A percentile compares a stretch with the other conserved stretches of the same genome.
phyloP scores from a whole-genome alignment of 2,888 invertebrate genomes.

The Zaprionus bogoriensis region DNA sequence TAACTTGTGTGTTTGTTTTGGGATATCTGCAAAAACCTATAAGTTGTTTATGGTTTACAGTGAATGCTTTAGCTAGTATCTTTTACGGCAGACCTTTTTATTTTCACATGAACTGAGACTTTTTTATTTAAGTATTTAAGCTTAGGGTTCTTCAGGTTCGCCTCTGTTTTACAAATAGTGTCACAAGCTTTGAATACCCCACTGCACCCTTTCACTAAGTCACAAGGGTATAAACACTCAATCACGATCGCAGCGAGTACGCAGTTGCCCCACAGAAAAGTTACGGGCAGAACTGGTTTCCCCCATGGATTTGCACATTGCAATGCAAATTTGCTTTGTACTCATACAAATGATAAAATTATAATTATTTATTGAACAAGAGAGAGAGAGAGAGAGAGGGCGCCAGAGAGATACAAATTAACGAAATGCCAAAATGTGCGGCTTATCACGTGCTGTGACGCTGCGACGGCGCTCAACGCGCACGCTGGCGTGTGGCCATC shows the following conservation, averaged over 20 bases:
- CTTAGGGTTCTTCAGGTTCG: too few species aligned
- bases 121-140: too few species aligned
- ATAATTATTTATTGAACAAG: constrained; percentile 25
- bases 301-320: constrained; percentile 18
- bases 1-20: too few species aligned
- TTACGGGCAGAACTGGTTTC: constrained; percentile 35
- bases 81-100: too few species aligned
- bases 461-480: constrained; percentile 1
- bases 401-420: neutral
- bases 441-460: constrained; percentile 59
- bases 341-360: constrained; percentile 45
- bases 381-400: neutral
- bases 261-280: neutral
- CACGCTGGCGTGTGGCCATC: constrained; percentile 48
- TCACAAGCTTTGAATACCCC: neutral
- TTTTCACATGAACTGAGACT: too few species aligned
- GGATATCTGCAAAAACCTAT: too few species aligned
- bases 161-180: neutral
- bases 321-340: constrained; percentile 17
- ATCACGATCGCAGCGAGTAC: neutral
- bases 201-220: neutral
- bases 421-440: constrained; percentile 2
- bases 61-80: too few species aligned
- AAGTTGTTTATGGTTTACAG: too few species aligned
- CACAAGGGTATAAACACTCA: neutral